Conservation (phyloP, 2,888 invertebrate genomes). For the Timandra comae region DNA sequence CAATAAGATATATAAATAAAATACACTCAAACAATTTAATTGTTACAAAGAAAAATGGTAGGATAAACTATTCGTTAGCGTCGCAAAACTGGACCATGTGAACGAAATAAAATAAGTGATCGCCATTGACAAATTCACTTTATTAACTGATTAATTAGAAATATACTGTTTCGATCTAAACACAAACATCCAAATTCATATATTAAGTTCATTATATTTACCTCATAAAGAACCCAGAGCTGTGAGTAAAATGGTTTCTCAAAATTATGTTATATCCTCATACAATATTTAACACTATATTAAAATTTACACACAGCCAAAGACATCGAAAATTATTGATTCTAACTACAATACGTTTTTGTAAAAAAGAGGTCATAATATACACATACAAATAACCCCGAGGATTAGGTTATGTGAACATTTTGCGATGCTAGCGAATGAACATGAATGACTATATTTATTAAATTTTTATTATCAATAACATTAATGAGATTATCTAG, state of each 20-base stretch:
- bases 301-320: conserved; percentile 74
- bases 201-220: conserved; percentile 46
- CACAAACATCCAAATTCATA: conserved; percentile 63
- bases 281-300: conserved; percentile 50
- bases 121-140: conserved; percentile 65
- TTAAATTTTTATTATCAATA: conserved; percentile 33
- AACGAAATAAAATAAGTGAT: conserved; percentile 45
- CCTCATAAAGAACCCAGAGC: conserved; percentile 54
- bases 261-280: conserved; percentile 60
- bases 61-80: conserved; percentile 47
- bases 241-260: conserved; percentile 63
- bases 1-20: no score
- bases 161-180: conserved; percentile 66
- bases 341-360: conserved; percentile 58
- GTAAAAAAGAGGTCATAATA: conserved; percentile 51
- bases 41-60: conserved; percentile 68
- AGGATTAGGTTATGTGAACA: conserved; percentile 73
- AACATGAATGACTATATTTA: conserved; percentile 33
- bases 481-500: conserved; percentile 37
- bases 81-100: conserved; percentile 49
- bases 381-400: conserved; percentile 51
- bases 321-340: conserved; percentile 69
- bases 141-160: conserved; percentile 66
- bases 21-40: conserved; percentile 1
- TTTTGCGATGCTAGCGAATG: conserved; percentile 75